Evolutionary conservation across 1,140 invertebrate genomes (phyloP).

Genomic region (Zophobas morio): DNA sequence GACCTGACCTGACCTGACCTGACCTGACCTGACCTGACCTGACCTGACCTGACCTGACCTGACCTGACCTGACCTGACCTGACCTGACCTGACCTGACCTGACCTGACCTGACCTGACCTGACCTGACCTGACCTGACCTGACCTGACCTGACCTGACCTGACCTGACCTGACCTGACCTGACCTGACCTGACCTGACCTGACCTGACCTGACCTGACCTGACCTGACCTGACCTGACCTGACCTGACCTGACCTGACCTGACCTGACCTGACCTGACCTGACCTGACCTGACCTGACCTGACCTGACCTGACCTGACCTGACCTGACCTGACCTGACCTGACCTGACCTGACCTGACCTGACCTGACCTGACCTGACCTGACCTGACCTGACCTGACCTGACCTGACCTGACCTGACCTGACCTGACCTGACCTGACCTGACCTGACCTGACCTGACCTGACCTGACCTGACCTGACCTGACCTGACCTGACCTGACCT

Average conservation of each 20-base stretch:
- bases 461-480: conserved; percentile 51
- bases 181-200: conserved; percentile 5
- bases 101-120: conserved; percentile 50
- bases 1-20: conserved; percentile 45
- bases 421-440: conserved; percentile 53
- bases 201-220: neutral
- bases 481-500: conserved; percentile 52
- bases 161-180: conserved; percentile 51
- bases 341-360: conserved; percentile 37
- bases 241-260: conserved; percentile 57
- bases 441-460: conserved; percentile 52
- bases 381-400: conserved; percentile 52
- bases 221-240: conserved; percentile 51
- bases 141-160: conserved; percentile 50
- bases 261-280: conserved; percentile 53
- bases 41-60: conserved; percentile 57
- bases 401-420: conserved; percentile 54
- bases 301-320: conserved; percentile 53
- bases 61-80: conserved; percentile 52
- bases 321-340: conserved; percentile 50
- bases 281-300: conserved; percentile 42
- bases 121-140: conserved; percentile 45
- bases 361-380: conserved; percentile 53
- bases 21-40: conserved; percentile 55
- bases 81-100: conserved; percentile 53